Conservation (phyloP, 2,113 vertebrate genomes). For the Sisor rabdophorus region DNA sequence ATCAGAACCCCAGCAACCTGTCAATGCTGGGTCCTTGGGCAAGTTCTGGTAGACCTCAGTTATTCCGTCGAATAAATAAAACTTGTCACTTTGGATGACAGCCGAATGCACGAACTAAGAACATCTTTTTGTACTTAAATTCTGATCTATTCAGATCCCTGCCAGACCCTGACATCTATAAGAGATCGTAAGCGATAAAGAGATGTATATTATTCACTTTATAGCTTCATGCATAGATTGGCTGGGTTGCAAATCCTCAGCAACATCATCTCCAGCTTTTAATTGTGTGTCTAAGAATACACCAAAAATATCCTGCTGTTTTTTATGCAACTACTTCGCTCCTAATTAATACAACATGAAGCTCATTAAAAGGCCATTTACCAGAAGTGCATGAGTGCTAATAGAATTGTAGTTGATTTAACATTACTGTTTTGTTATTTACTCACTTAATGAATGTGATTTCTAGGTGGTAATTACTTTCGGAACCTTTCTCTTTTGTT, state of each 20-base stretch:
- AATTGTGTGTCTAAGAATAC: constrained; percentile 19
- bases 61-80: no score
- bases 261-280: constrained; percentile 27
- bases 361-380: constrained; percentile 57
- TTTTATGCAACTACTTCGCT: constrained; percentile 18
- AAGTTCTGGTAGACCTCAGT: no score
- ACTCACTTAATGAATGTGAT: constrained; percentile 48
- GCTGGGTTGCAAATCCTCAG: constrained; percentile 3
- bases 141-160: background rate
- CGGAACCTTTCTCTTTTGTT: constrained; percentile 13
- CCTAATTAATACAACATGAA: constrained; percentile 52
- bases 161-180: background rate
- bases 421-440: constrained; percentile 43
- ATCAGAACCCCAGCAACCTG: no score
- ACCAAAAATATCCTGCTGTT: constrained; percentile 42
- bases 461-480: constrained; percentile 48
- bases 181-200: constrained; percentile 2
- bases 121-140: background rate
- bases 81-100: no score
- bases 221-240: constrained; percentile 31
- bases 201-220: constrained; percentile 7
- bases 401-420: constrained; percentile 49
- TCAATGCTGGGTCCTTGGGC: no score
- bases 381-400: constrained; percentile 49
- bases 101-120: no score